Evolutionary conservation across 2,797 vertebrate species (phyloP).

Genomic region (Sus cebifrons): DNA sequence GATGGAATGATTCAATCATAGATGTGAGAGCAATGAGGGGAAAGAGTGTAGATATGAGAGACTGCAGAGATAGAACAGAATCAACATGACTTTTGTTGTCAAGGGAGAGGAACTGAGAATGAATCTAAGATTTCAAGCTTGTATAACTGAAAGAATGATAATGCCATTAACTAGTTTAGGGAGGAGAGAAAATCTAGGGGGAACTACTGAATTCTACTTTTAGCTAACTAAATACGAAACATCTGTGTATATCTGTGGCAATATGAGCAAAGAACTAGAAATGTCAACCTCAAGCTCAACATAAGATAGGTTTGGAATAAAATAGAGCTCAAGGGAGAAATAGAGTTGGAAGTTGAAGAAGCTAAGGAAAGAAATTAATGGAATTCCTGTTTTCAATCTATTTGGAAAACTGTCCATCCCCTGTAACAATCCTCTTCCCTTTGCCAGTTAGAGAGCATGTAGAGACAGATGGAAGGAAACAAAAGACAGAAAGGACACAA

Average conservation of each 20-base stretch:
- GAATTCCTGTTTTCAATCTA: conserved; percentile 25
- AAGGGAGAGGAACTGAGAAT: neutral
- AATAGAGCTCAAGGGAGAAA: conserved; percentile 15
- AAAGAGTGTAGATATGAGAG: neutral
- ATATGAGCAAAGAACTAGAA: neutral
- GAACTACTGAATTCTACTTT: neutral
- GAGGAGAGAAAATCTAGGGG: neutral
- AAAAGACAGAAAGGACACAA: neutral
- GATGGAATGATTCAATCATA: neutral
- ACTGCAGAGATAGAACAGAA: neutral
- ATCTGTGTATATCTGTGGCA: neutral
- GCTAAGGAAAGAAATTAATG: neutral
- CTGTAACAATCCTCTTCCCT: neutral
- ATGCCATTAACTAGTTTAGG: conserved; percentile 42
- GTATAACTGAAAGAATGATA: neutral
- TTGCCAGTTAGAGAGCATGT: neutral
- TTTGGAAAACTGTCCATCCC: neutral
- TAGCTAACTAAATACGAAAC: conserved; percentile 36
- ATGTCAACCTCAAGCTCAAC: neutral
- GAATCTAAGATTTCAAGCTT: conserved; percentile 21
- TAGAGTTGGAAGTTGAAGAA: neutral
- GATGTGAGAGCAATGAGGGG: neutral
- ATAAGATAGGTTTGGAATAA: conserved; percentile 3
- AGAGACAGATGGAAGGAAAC: neutral
- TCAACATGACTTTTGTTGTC: neutral